phyloP scores from a whole-genome alignment of 2,888 invertebrate genomes.

The Tetragonisca angustula region DNA sequence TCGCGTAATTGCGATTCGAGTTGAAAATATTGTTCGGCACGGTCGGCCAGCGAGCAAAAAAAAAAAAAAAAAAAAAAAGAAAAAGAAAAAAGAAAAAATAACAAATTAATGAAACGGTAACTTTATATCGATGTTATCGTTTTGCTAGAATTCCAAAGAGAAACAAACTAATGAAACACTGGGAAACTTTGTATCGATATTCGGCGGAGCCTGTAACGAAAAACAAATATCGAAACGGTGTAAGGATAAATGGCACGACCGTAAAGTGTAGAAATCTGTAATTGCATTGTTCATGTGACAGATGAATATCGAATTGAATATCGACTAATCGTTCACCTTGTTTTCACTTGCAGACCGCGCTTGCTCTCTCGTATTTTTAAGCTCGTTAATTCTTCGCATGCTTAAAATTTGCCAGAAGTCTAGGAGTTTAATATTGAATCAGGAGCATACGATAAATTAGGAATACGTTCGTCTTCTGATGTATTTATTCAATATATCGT shows the following conservation, averaged over 20 bases:
- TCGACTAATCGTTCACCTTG: slow-evolving; percentile 1
- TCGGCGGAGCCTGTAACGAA: not conserved
- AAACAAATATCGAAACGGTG: slow-evolving; percentile 1
- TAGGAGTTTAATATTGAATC: no score
- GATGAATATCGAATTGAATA: slow-evolving; percentile 11
- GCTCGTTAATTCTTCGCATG: not conserved
- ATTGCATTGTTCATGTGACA: not conserved
- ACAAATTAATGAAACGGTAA: slow-evolving; percentile 19
- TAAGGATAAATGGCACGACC: not conserved
- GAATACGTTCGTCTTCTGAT: no score
- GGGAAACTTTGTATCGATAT: slow-evolving; percentile 9
- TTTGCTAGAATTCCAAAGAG: not conserved
- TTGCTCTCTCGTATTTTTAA: not conserved
- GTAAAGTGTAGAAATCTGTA: not conserved
- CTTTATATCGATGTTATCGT: slow-evolving; percentile 17
- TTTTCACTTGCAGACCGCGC: not conserved
- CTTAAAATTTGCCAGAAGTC: no score
- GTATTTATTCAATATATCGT: no score
- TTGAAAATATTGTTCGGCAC: slow-evolving; percentile 9
- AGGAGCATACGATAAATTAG: no score
- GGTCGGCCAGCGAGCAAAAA: not conserved
- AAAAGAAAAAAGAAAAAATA: not conserved
- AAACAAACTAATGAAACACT: slow-evolving; percentile 7
- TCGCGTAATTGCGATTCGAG: not conserved
- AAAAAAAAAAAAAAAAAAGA: not conserved